phyloP scores from a whole-genome alignment of 2,797 vertebrate genomes.

The Serranus cabrilla region DNA sequence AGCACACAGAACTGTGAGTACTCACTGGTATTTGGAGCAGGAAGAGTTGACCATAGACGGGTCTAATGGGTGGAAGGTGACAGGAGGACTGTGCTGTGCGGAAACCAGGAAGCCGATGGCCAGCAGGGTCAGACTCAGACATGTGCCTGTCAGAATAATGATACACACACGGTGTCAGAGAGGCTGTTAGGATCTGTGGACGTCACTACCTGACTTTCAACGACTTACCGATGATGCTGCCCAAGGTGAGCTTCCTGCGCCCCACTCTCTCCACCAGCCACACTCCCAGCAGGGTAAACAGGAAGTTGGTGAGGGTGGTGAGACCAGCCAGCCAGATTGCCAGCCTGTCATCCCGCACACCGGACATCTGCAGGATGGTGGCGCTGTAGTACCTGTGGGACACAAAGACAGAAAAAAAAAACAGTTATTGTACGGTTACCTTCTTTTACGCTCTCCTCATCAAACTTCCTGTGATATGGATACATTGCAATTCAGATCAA shows the following conservation, averaged over 20 bases:
- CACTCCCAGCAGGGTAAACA: constrained; percentile 96
- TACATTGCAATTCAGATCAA: too few species aligned
- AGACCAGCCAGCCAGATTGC: constrained; percentile 97
- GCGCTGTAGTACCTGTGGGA: constrained; percentile 96
- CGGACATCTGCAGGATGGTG: constrained; percentile 99
- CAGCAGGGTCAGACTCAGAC: constrained; percentile 91
- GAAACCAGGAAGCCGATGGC: constrained; percentile 94
- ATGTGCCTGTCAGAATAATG: constrained; percentile 87
- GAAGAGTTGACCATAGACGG: constrained; percentile 89
- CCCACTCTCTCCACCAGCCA: constrained; percentile 98
- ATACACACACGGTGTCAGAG: background rate
- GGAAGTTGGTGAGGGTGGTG: constrained; percentile 96
- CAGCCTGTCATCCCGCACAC: constrained; percentile 92
- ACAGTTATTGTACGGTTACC: background rate
- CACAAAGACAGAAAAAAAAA: constrained; percentile 6
- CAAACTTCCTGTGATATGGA: too few species aligned
- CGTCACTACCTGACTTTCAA: background rate
- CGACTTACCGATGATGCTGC: constrained; percentile 90
- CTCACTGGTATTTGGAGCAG: constrained; percentile 89
- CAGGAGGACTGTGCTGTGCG: constrained; percentile 92
- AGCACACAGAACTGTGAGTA: constrained; percentile 16
- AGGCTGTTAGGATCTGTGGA: background rate
- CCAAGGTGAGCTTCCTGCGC: constrained; percentile 93
- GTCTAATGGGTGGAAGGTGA: constrained; percentile 90
- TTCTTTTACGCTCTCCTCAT: too few species aligned